A percentile compares a stretch with the other conserved stretches of the same genome.
Evolutionary conservation across 2,797 vertebrate genomes (phyloP).

Genomic region (Urophycis tenuis): DNA sequence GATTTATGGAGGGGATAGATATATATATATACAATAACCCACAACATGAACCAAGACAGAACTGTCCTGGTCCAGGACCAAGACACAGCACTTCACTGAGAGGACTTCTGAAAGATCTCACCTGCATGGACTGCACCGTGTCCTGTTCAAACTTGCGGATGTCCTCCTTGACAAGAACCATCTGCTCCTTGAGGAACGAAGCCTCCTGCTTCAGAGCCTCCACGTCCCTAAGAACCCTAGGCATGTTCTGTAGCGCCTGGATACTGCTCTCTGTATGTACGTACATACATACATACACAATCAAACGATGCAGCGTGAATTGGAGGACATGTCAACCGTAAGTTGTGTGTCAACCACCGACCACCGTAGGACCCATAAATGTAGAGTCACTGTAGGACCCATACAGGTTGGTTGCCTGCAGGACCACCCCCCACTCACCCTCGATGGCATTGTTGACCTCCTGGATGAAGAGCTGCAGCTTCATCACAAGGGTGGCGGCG

Average conservation of each 20-base stretch:
- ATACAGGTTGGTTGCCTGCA: background rate
- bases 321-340: no score
- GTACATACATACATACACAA: background rate
- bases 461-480: slow-evolving; percentile 96
- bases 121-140: slow-evolving; percentile 97
- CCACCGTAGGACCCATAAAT: background rate
- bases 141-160: slow-evolving; percentile 95
- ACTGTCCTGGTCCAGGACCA: background rate
- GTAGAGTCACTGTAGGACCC: background rate
- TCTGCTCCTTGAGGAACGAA: slow-evolving; percentile 91
- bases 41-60: background rate
- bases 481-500: slow-evolving; percentile 95
- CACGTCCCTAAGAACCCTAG: slow-evolving; percentile 86
- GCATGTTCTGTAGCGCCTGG: slow-evolving; percentile 96
- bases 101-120: slow-evolving; percentile 30
- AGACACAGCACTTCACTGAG: background rate
- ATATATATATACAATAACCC: no score
- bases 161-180: slow-evolving; percentile 95
- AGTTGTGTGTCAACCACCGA: no score
- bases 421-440: slow-evolving; percentile 62
- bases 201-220: slow-evolving; percentile 94
- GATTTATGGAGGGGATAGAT: no score
- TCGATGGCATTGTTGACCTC: slow-evolving; percentile 98
- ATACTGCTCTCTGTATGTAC: slow-evolving; percentile 81
- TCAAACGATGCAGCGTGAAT: background rate